Conservation (phyloP, 2,797 vertebrate genomes). For the Gorsachius magnificus region DNA sequence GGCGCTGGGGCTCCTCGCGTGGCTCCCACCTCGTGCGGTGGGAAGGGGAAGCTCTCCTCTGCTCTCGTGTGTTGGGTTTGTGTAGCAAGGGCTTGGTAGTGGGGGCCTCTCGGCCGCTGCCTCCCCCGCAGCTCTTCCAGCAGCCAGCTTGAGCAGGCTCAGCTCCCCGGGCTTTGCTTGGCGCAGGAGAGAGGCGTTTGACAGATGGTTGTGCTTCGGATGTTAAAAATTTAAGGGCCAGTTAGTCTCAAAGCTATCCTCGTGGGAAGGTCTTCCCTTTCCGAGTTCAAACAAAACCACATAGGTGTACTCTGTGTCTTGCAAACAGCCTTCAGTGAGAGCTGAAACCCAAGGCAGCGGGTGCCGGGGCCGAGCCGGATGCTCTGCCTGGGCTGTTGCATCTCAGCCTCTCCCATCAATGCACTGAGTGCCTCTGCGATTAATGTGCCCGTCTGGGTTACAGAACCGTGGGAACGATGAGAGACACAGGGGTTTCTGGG, state of each 20-base stretch:
- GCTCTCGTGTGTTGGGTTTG: background rate
- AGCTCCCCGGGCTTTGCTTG: accelerated
- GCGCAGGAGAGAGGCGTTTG: background rate
- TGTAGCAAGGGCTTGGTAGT: too few species aligned
- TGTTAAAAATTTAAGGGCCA: background rate
- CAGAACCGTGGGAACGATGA: background rate
- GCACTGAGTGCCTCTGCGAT: background rate
- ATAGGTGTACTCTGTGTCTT: background rate
- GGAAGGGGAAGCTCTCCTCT: background rate
- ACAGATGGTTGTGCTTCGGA: background rate
- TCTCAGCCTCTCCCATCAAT: background rate
- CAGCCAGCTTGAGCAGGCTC: background rate
- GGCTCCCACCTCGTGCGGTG: background rate
- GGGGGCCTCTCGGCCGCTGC: background rate
- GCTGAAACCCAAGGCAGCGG: accelerated
- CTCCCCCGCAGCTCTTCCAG: background rate
- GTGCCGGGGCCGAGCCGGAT: background rate
- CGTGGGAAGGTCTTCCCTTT: accelerated
- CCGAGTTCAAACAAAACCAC: accelerated
- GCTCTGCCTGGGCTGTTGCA: background rate
- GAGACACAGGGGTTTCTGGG: background rate
- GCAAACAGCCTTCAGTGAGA: accelerated
- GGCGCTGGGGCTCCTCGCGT: background rate
- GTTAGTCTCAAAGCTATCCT: background rate
- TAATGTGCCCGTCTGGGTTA: background rate